phyloP scores from a whole-genome alignment of 2,113 vertebrate species.

The Argyrosomus japonicus region DNA sequence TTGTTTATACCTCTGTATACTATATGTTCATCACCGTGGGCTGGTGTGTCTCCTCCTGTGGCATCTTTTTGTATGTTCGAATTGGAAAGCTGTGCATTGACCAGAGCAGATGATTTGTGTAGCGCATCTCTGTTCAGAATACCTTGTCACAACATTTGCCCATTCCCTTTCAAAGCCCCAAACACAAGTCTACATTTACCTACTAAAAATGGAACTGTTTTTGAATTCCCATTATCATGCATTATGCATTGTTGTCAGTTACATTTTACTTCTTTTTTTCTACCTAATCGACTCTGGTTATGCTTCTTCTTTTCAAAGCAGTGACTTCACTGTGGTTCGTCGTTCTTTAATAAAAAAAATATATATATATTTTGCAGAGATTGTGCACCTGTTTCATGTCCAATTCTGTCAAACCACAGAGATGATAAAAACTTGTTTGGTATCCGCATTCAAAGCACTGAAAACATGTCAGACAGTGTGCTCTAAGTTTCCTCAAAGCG shows the following conservation, averaged over 20 bases:
- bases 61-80: slow-evolving; percentile 16
- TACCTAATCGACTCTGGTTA: slow-evolving; percentile 51
- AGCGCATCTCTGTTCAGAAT: slow-evolving; percentile 61
- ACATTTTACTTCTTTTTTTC: slow-evolving; percentile 54
- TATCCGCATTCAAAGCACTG: slow-evolving; percentile 49
- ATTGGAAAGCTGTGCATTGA: slow-evolving; percentile 12
- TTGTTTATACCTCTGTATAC: neutral
- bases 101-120: slow-evolving; percentile 50
- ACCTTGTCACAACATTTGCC: slow-evolving; percentile 52
- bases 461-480: slow-evolving; percentile 57
- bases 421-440: slow-evolving; percentile 41
- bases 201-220: slow-evolving; percentile 69
- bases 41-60: slow-evolving; percentile 14
- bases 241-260: slow-evolving; percentile 66
- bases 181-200: slow-evolving; percentile 53
- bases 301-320: slow-evolving; percentile 68
- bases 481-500: slow-evolving; percentile 59
- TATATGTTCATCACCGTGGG: slow-evolving; percentile 14
- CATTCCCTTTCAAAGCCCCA: slow-evolving; percentile 41
- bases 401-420: slow-evolving; percentile 50
- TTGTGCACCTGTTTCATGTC: slow-evolving; percentile 59
- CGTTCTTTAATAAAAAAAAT: slow-evolving; percentile 59
- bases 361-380: slow-evolving; percentile 25
- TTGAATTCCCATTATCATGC: slow-evolving; percentile 72
- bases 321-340: slow-evolving; percentile 49